A percentile compares a stretch with the other conserved stretches of the same genome.
phyloP scores from a whole-genome alignment of 2,113 vertebrate species.

The Cepphus grylle region DNA sequence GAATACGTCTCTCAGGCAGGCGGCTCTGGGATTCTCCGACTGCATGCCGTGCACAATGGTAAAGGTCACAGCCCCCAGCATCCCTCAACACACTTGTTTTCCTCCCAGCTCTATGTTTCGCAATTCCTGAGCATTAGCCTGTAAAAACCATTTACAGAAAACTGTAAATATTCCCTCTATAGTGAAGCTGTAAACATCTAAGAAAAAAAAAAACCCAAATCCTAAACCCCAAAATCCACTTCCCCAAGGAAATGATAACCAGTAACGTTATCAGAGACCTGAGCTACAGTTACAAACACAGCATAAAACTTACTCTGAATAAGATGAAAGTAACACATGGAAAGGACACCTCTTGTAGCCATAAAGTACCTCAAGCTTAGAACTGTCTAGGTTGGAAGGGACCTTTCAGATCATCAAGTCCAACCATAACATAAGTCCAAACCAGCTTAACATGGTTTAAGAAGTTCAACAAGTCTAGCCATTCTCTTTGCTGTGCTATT shows the following conservation, averaged over 20 bases:
- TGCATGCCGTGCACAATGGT: background rate
- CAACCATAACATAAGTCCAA: too few relatives aligned
- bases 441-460: background rate
- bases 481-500: background rate
- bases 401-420: too few relatives aligned
- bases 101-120: background rate
- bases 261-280: accelerated
- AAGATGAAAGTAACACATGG: background rate
- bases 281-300: background rate
- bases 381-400: too few relatives aligned
- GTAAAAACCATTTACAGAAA: background rate
- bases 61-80: background rate
- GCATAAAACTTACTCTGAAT: background rate
- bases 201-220: background rate
- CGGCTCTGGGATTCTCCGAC: background rate
- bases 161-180: background rate
- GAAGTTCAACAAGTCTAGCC: background rate
- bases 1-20: background rate
- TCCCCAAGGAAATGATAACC: background rate
- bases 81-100: accelerated
- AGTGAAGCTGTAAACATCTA: background rate
- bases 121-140: background rate
- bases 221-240: background rate
- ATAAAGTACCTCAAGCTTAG: accelerated
- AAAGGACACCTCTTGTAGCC: background rate